Base-by-base conservation (phyloP, 1,140 invertebrate species). In the Pentalonia nigronervosa region DNA sequence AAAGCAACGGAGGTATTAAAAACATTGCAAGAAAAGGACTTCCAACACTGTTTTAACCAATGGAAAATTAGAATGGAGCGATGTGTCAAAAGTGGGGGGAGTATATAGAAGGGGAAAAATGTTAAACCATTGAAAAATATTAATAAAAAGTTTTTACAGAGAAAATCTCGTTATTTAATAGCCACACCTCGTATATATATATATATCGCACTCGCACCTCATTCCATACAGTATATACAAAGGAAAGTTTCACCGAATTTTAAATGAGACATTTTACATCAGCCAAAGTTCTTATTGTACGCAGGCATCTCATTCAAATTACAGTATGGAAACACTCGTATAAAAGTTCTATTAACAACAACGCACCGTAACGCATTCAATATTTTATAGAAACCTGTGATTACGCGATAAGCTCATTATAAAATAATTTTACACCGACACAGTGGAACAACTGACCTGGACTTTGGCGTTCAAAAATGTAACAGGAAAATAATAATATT, bases 211-310 rank as follows among this genome's bases (percentile, higher is more conserved):
- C 60, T 30, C 60, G 4, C 60, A 76, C 30, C 60, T 30, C 30
- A 47, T 86, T 47, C 25, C 17, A 30, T n/a, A 86, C 30, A 86
- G 2, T 86, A 45, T 86, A 41, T 86, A 47, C 47, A 45, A 45
- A 50, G 45, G 47, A 88, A 87, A 50, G 86, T 88, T 88, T 50
- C 47, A 34, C 11, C 47, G 30, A 88, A 88, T 88, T 88, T 88
- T 21, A n/a, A 88, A 88, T 34, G 47, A 88, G 84, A 87, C 84
- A 25, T 87, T 87, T n/a, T 88, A 34, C 30, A 7, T 50, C 47
- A 50, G 47, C 47, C 25, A 7, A 88, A 87, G 84, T 48, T 87
- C 45, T 87, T 87, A 41, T 87, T 87, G 23, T 87, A 17, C 1
- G 11, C 45, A 25, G 47, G 14, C 23, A 48, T 87, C 47, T n/a